Evolutionary conservation across 2,113 vertebrate species (phyloP), one percentile per base, ranked within the genome.

Genomic region (Equus przewalskii): DNA sequence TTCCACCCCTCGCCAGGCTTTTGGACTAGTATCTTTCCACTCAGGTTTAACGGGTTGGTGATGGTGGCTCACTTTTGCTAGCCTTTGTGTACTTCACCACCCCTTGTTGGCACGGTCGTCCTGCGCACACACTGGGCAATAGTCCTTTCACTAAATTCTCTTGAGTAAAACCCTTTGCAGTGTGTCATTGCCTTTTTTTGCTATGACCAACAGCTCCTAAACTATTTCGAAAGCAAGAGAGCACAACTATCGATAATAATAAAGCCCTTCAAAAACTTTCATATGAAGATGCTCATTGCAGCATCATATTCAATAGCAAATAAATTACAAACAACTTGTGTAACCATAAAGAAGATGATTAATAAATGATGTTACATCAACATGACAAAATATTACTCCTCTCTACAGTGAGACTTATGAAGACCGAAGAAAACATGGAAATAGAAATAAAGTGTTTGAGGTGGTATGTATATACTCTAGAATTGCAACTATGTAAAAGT

Each of bases 311-410:
- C 62, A 83, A 69, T 62, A 96, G 41, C 69, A 92, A 89, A 86
- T 92, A 76, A 83, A 69, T 76, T 18, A 62, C 11, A 83, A 94
- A 69, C 24, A 62, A 36, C 1, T 83, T 62, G 24, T 51, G 30
- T 69, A 64, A 83, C 33, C 56, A 72, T 73, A 88, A 84, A 81
- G 46, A 11, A 89, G 83, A 80, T 94, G 22, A 69, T n/a, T 67
- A 89, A 80, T 24, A 78, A 91, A n/a, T 72, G 12, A 51, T 26
- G 22, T 33, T n/a, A 70, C 3, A 75, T 64, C 14, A 75, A 75
- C 22, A 58, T 51, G 44, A 72, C 86, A 86, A 96, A 83, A 83
- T 89, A 87, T 18, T 84, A 72, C 73, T 95, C 9, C 54, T 73
- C 14, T 86, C n/a, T 81, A 94, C 30, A 78, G 19, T 83, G 33